Evolutionary conservation across 2,113 vertebrate species (phyloP), one percentile per base, ranked within the genome.

Genomic region (Tringa solitaria): DNA sequence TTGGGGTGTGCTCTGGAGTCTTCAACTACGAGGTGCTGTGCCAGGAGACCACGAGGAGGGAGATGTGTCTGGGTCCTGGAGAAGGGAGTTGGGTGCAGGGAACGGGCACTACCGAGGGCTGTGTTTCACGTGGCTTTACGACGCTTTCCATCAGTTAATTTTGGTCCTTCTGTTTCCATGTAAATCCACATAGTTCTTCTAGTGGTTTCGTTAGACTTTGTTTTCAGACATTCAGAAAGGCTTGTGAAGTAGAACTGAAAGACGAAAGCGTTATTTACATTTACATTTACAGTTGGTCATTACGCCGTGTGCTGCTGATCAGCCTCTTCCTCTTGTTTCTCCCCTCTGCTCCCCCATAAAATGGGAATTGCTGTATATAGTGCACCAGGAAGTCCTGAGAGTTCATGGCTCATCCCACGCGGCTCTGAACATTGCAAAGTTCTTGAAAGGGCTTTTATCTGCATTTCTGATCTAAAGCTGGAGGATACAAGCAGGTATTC

Each of bases 21-120:
- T 87, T 56, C 17, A 54, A 78, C 27, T 60, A 3, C 0, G 0
- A 50, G 45, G 7, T 89, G 65, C 27, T 30, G 4, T 1, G 6
- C 10, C 48, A 57, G 79, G 45, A 53, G n/a, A 53, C 39, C n/a
- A 0, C 3, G 19, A 46, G 33, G 33, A 45, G 53, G 57, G 51
- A 46, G 41, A 14, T 21, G 6, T 51, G 41, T 27, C 53, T 72
- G 48, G 8, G 61, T 53, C 27, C 65, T 24, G n/a, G 57, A 33
- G 51, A n/a, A 51, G 13, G 33, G 46, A 33, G 6, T 30, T 9
- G 12, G 13, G 4, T 41, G 9, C 20, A 22, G 46, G 46, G 20
- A 57, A 26, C 28, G 24, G 54, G 54, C 30, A 6, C 41, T 74
- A 3, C 21, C 14, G 37, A 41, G 14, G 18, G 4, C n/a, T 74